Conservation (phyloP, 2,888 invertebrate species). For the Hemithea aestivaria region DNA sequence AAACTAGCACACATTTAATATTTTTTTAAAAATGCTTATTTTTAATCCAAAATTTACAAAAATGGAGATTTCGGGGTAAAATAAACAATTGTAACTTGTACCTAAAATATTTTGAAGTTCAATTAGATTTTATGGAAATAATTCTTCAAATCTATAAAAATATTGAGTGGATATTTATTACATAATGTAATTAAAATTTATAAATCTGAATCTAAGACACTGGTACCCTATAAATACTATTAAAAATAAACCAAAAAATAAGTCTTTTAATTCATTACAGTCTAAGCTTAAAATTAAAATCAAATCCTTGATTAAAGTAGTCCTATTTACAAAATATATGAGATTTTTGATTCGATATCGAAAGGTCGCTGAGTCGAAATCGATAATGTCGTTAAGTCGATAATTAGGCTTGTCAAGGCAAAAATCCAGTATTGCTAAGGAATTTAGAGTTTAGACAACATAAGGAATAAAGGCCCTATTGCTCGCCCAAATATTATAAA, state of each 20-base stretch:
- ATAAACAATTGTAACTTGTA: too few relatives aligned
- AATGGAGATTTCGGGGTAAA: not conserved
- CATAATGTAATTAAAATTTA: too few relatives aligned
- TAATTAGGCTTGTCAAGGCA: too few relatives aligned
- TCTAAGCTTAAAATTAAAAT: conserved; percentile 46
- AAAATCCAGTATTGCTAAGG: too few relatives aligned
- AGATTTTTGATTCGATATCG: conserved; percentile 13
- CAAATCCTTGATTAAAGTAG: conserved; percentile 50
- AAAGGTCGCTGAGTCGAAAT: conserved; percentile 2
- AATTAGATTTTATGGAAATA: too few relatives aligned
- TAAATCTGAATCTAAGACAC: conserved; percentile 29
- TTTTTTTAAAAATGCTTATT: conserved; percentile 30
- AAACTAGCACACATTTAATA: conserved; percentile 13
- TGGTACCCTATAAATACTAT: conserved; percentile 38
- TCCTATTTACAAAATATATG: conserved; percentile 35
- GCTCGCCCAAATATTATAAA: too few relatives aligned
- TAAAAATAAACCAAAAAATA: conserved; percentile 49
- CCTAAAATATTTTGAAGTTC: too few relatives aligned
- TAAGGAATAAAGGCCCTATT: too few relatives aligned
- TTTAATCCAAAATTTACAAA: conserved; percentile 19
- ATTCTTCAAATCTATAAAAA: too few relatives aligned
- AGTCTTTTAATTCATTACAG: conserved; percentile 63
- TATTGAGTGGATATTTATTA: too few relatives aligned
- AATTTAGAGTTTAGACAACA: too few relatives aligned
- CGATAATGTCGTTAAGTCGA: too few relatives aligned